A percentile compares a stretch with the other conserved stretches of the same genome.
These are phyloP conservation scores for Calycopis cecrops DNA, from an alignment of 1,140 invertebrate genomes.

Conservation along the genomic window DNA sequence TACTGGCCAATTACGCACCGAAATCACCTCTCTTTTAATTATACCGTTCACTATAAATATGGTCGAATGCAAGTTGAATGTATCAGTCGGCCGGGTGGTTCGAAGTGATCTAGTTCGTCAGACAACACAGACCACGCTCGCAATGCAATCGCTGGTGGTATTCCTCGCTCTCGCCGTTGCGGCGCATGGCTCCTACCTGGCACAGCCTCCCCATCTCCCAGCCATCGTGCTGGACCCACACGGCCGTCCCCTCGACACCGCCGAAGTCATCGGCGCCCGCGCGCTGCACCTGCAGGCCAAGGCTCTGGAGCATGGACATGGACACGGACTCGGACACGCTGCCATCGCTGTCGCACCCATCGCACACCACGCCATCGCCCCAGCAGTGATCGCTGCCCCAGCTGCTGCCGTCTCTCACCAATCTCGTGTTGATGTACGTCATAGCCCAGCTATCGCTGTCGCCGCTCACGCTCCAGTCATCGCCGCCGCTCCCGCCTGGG, in stretches of 20 bases:
- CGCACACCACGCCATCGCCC: slow-evolving; percentile 10
- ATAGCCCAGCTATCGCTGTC: slow-evolving; percentile 30
- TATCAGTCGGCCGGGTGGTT: slow-evolving; percentile 59
- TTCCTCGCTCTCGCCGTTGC: no score
- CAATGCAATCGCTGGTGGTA: no score
- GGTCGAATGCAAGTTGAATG: slow-evolving; percentile 13
- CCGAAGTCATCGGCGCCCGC: slow-evolving; percentile 67
- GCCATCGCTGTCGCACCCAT: slow-evolving; percentile 11
- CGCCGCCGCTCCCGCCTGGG: slow-evolving; percentile 19
- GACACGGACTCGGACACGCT: slow-evolving; percentile 11
- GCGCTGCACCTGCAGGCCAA: slow-evolving; percentile 65
- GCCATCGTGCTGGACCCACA: slow-evolving; percentile 45
- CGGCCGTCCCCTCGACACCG: slow-evolving; percentile 62
- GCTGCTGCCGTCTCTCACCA: slow-evolving; percentile 70
- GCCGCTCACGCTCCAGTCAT: slow-evolving; percentile 21
- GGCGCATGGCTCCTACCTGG: not conserved
- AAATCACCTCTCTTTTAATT: slow-evolving; percentile 67
- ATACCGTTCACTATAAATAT: slow-evolving; percentile 29
- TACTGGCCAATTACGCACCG: slow-evolving; percentile 45
- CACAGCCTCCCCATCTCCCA: slow-evolving; percentile 16
- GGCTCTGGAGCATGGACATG: slow-evolving; percentile 15
- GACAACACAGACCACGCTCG: slow-evolving; percentile 50
- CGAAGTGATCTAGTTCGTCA: slow-evolving; percentile 50
- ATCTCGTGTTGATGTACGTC: slow-evolving; percentile 58
- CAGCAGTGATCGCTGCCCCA: slow-evolving; percentile 22